Evolutionary conservation across 2,113 vertebrate genomes (phyloP).

Genomic region (Campylorhamphus procurvoides): DNA sequence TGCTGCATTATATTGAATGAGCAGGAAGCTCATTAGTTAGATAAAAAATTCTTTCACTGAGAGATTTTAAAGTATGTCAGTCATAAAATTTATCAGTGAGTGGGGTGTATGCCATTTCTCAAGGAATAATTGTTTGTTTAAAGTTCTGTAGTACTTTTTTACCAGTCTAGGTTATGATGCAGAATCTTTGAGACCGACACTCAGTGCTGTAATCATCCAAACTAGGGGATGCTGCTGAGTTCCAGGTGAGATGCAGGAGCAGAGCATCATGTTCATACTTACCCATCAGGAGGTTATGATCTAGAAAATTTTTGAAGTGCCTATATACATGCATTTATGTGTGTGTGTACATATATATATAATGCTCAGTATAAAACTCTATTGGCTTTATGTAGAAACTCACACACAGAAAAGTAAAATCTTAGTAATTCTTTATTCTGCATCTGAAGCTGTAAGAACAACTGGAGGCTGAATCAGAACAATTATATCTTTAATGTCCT

Average conservation of each 20-base stretch:
- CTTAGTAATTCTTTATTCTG: not conserved
- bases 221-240: not conserved
- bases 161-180: not conserved
- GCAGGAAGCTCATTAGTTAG: not conserved
- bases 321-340: not conserved
- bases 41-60: not conserved
- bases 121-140: not conserved
- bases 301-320: not conserved
- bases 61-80: not conserved
- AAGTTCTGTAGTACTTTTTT: not conserved
- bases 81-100: not conserved
- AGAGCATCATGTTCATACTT: not conserved
- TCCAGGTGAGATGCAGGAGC: not conserved
- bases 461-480: not conserved
- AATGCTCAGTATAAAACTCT: not conserved
- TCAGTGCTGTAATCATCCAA: not conserved
- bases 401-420: not conserved
- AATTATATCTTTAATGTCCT: not conserved
- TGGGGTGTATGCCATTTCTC: not conserved
- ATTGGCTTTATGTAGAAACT: not conserved
- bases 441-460: not conserved
- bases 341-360: fast-evolving
- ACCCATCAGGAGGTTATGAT: not conserved
- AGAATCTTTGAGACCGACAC: not conserved
- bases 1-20: not conserved